Evolutionary conservation across 2,888 invertebrate genomes (phyloP).

Genomic region (Teleiodes luculella): DNA sequence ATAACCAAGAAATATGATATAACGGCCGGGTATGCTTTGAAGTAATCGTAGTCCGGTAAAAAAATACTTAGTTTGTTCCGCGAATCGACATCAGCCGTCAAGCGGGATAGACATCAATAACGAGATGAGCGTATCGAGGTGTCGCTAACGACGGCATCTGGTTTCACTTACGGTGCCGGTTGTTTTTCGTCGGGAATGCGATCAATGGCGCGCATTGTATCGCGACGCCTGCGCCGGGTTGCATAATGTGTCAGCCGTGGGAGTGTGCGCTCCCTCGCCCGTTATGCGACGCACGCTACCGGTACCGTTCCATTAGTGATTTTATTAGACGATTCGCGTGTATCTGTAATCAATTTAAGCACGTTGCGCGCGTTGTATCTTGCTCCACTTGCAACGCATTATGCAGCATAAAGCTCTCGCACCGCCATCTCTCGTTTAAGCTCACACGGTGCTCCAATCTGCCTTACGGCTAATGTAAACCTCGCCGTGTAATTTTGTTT

Average conservation of each 20-base stretch:
- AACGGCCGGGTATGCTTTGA: background rate
- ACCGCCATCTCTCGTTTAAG: conserved; percentile 46
- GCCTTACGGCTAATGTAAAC: conserved; percentile 40
- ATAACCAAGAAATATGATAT: background rate
- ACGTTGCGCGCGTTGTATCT: conserved; percentile 52
- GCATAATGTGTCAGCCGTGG: conserved; percentile 73
- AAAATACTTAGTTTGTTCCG: conserved; percentile 16
- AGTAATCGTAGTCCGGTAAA: background rate
- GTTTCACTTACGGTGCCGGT: conserved; percentile 52
- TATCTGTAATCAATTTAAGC: conserved; percentile 71
- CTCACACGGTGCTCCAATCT: conserved; percentile 50
- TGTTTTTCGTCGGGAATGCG: conserved; percentile 55
- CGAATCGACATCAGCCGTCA: conserved; percentile 4
- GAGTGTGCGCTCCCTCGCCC: conserved; percentile 57
- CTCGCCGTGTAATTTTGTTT: conserved; percentile 49
- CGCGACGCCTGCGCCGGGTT: conserved; percentile 52
- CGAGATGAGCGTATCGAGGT: conserved; percentile 18
- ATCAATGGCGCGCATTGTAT: conserved; percentile 55
- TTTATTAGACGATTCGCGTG: conserved; percentile 75
- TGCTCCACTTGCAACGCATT: conserved; percentile 62
- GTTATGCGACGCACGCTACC: conserved; percentile 74
- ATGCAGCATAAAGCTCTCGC: conserved; percentile 51
- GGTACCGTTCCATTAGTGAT: conserved; percentile 75
- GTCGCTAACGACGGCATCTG: conserved; percentile 35
- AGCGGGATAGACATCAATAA: conserved; percentile 11